Evolutionary conservation across 2,888 invertebrate species (phyloP).

Genomic region (Eupithecia subfuscata): DNA sequence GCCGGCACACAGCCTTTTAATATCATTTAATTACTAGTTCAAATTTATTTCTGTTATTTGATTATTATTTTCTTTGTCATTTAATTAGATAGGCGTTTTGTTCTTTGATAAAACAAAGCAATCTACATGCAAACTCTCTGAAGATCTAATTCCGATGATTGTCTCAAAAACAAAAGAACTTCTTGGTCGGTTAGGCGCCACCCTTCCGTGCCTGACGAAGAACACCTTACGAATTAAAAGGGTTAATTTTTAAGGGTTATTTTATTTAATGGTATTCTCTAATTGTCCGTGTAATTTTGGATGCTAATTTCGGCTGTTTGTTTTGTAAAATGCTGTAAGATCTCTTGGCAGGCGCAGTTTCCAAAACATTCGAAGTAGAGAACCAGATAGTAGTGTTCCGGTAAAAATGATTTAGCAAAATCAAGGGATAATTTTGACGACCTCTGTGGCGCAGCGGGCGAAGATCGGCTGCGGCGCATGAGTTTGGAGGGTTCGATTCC

Average conservation of each 20-base stretch:
- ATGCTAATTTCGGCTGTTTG: constrained; percentile 29
- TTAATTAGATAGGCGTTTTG: too few relatives aligned
- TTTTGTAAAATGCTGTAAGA: not conserved
- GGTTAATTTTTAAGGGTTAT: constrained; percentile 27
- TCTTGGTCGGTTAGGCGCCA: constrained; percentile 69
- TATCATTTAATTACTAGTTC: too few relatives aligned
- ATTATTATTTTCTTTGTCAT: too few relatives aligned
- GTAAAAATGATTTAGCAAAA: too few relatives aligned
- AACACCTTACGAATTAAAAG: constrained; percentile 63
- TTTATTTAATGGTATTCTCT: constrained; percentile 59
- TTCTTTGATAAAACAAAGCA: not conserved
- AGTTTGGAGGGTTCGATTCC: not conserved
- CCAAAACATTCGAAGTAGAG: not conserved
- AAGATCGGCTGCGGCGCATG: too few relatives aligned
- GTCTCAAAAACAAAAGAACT: constrained; percentile 61
- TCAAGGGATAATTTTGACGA: too few relatives aligned
- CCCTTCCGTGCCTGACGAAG: constrained; percentile 76
- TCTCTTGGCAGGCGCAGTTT: not conserved
- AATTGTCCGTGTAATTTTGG: constrained; percentile 69
- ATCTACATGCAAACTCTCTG: not conserved
- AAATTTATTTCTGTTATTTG: too few relatives aligned
- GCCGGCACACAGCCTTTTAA: too few relatives aligned
- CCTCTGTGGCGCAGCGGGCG: too few relatives aligned
- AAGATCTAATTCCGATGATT: constrained; percentile 57
- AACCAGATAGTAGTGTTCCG: too few relatives aligned